Evolutionary conservation across 30 jellyfish, hydroid and myxozoan species (phyloP).

Genomic region (Chrysaora quinquecirrha): DNA sequence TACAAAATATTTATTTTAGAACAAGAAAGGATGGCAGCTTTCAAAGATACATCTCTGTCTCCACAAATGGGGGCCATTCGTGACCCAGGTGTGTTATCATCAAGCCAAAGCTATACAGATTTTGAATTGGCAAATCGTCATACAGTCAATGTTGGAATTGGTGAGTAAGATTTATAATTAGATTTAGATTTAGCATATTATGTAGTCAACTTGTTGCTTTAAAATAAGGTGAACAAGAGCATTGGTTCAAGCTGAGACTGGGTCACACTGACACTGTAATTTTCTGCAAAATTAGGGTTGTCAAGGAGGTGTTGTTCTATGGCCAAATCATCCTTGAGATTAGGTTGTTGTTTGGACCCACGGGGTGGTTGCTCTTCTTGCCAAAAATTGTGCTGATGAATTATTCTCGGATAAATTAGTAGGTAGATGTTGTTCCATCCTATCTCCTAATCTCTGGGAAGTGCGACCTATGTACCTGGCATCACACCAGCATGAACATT

Average conservation of each 20-base stretch:
- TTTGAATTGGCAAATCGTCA: conserved; percentile 40
- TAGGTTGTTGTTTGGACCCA: no score
- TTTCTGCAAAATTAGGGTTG: no score
- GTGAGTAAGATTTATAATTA: neutral
- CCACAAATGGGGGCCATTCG: conserved; percentile 57
- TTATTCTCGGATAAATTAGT: no score
- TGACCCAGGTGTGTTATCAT: conserved; percentile 59
- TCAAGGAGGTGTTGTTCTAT: neutral
- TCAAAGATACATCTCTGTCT: conserved; percentile 16
- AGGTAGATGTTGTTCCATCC: no score
- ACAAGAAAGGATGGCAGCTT: neutral
- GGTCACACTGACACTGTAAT: no score
- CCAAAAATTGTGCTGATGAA: no score
- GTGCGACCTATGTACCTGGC: no score
- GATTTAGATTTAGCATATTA: neutral
- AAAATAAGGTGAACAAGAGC: neutral
- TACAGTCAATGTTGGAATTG: conserved; percentile 54
- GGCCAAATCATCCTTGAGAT: neutral
- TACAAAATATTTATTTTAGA: no score
- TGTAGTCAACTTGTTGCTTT: neutral
- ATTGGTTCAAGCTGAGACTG: neutral
- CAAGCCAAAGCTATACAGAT: conserved; percentile 62
- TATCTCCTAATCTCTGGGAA: no score
- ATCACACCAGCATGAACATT: no score
- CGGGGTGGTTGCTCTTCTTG: no score